These are phyloP conservation scores for Protaetia brevitarsis DNA, from an alignment of 1,140 invertebrate species.

Conservation along the genomic window DNA sequence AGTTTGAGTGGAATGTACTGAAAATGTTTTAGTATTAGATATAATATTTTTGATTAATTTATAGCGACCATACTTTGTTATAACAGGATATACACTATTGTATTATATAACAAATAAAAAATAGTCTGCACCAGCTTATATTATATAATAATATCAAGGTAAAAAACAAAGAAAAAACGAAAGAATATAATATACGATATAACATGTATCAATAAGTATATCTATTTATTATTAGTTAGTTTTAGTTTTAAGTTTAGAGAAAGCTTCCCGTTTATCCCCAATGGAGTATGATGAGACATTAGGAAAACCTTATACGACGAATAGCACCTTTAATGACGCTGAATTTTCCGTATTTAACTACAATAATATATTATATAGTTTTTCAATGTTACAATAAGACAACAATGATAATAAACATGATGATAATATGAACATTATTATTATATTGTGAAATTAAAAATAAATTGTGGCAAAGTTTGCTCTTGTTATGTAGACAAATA, in stretches of 20 bases:
- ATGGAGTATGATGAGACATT: background rate
- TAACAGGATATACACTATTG: no score
- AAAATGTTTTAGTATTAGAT: no score
- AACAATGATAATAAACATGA: slow-evolving; percentile 38
- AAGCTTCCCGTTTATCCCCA: no score
- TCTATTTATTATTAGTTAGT: no score
- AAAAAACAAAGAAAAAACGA: background rate
- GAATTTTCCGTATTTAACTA: slow-evolving; percentile 23
- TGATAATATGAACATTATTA: slow-evolving; percentile 25
- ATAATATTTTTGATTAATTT: no score
- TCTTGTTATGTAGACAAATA: slow-evolving; percentile 47
- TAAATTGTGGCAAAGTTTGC: slow-evolving; percentile 43
- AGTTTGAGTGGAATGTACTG: no score
- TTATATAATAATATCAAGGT: background rate
- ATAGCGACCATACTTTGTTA: no score
- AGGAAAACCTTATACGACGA: slow-evolving; percentile 2
- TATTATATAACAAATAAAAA: slow-evolving; percentile 1
- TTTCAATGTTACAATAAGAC: slow-evolving; percentile 24
- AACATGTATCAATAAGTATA: no score
- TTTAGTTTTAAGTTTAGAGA: no score
- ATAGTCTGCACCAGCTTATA: slow-evolving; percentile 11
- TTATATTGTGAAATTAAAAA: slow-evolving; percentile 43
- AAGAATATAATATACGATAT: no score
- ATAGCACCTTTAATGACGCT: slow-evolving; percentile 35
- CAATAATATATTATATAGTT: slow-evolving; percentile 19